Percentiles rank a stretch among this genome's conserved stretches.
Conservation (phyloP, 2,113 vertebrate genomes). For the Patagioenas fasciata region DNA sequence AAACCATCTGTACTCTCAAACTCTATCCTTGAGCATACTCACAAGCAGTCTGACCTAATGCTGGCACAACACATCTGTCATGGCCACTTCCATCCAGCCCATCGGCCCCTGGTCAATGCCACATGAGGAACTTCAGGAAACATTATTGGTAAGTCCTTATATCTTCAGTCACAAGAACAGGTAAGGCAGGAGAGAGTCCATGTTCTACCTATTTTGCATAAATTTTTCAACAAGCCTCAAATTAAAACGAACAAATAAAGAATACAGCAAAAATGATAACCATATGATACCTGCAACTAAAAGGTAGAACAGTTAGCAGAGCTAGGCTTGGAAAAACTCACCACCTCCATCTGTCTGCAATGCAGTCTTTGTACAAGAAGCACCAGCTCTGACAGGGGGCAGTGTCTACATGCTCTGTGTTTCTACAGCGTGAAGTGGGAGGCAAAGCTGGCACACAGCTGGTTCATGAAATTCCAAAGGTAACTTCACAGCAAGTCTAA, state of each 20-base stretch:
- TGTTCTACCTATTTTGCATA: neutral
- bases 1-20: neutral
- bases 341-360: neutral
- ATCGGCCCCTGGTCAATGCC: too few species aligned
- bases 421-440: neutral
- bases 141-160: neutral
- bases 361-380: neutral
- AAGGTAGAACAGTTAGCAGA: neutral
- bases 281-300: rapidly evolving
- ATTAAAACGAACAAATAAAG: neutral
- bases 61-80: rapidly evolving
- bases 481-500: neutral
- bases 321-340: neutral
- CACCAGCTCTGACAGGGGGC: neutral
- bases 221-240: neutral
- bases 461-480: neutral
- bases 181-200: neutral
- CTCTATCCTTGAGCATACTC: neutral
- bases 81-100: neutral
- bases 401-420: neutral
- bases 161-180: neutral
- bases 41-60: neutral
- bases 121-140: neutral
- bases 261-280: neutral
- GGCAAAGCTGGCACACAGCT: neutral